Base-by-base conservation (phyloP, 2,888 invertebrate genomes). In the Gibbula magus region DNA sequence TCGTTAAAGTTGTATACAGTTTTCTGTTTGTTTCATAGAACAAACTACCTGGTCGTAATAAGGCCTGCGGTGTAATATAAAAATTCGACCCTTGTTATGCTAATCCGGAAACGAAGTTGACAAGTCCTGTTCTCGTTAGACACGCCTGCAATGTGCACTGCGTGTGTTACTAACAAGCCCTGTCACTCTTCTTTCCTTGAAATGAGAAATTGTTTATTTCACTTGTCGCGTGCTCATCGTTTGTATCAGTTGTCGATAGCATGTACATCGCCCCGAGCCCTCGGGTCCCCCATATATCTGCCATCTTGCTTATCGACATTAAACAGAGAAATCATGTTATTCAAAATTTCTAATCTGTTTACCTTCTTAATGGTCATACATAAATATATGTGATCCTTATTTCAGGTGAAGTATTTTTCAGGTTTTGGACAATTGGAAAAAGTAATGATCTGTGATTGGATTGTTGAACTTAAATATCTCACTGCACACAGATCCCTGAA, bases 131-230 rank as follows among this genome's bases (percentile, higher is more conserved):
- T 61, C 61, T 61, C 61, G 61, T 61, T 61, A 61, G 3, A 25
- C 61, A 25, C 61, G 61, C 61, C 29, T 61, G 61, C 61, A 61
- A 61, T 61, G 61, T 29, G 25, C 61, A 25, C 25, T 25, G 29
- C 29, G 29, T 61, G 61, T 61, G 61, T n/a, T 61, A 22, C 16
- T 25, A 29, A 29, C 25, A 29, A 16, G 29, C 29, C 29, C 29
- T 61, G 61, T 61, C 61, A 61, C 61, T 16, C 29, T 61, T 29
- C 61, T 18, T 25, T 25, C 61, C 61, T 45, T 61, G 61, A 61
- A 61, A 61, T 61, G 61, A 61, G 61, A 61, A 29, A 61, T 61
- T 61, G 61, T 61, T 61, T 61, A 61, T 61, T 61, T 61, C 61
- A 61, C 61, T 61, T 61, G 61, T 61, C 61, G 61, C 61, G 61